phyloP scores from a whole-genome alignment of 2,888 invertebrate genomes.

The Cryptocephalus primarius region DNA sequence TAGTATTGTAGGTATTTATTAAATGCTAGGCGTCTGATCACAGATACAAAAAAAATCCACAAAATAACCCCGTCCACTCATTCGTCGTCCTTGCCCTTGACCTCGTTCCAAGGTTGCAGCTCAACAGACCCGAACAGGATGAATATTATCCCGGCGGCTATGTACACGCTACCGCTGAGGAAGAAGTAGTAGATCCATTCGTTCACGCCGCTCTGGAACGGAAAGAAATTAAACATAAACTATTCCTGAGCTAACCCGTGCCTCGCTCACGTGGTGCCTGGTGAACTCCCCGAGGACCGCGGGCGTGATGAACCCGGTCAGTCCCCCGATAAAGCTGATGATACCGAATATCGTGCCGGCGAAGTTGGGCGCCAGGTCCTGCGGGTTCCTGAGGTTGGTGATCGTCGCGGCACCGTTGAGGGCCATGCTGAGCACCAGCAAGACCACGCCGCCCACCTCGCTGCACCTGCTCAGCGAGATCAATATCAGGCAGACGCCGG shows the following conservation, averaged over 20 bases:
- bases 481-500: conserved; percentile 37
- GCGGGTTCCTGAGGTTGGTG: conserved; percentile 22
- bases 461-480: conserved; percentile 18
- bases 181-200: conserved; percentile 7
- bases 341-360: conserved; percentile 23
- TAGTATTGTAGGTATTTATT: too few species aligned
- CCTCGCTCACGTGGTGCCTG: conserved; percentile 14
- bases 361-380: conserved; percentile 26
- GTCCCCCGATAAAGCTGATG: conserved; percentile 23
- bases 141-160: conserved; percentile 3
- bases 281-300: conserved; percentile 17
- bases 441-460: conserved; percentile 13
- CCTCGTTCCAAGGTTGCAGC: conserved; percentile 8
- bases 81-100: not conserved
- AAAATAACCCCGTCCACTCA: too few species aligned
- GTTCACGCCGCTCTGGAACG: conserved; percentile 3
- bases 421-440: conserved; percentile 20
- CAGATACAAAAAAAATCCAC: too few species aligned
- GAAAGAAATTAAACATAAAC: not conserved
- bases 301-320: conserved; percentile 22
- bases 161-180: conserved; percentile 6
- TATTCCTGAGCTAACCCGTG: not conserved
- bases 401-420: conserved; percentile 24
- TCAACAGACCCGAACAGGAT: conserved; percentile 7
- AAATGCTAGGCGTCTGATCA: too few species aligned